Conservation (phyloP, 2,797 vertebrate species). For the Streptopelia turtur region DNA sequence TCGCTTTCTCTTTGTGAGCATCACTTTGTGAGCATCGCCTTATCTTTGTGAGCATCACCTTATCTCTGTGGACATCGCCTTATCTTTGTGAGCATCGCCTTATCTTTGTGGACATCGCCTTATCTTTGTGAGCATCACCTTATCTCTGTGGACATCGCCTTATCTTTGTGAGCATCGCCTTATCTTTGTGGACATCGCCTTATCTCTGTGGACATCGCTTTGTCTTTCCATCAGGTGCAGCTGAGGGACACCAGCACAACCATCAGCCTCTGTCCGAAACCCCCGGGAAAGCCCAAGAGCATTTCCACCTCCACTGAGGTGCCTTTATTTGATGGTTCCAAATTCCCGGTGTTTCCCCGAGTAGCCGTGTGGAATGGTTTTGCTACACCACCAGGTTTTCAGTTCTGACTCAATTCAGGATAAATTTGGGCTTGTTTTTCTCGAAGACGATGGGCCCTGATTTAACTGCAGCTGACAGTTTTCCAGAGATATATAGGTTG, state of each 20-base stretch:
- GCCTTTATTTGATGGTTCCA: not conserved
- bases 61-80: too few relatives aligned
- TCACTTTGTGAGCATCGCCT: too few relatives aligned
- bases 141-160: too few relatives aligned
- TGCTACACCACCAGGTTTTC: too few relatives aligned
- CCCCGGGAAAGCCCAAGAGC: not conserved
- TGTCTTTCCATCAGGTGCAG: not conserved
- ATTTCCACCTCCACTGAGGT: accelerated
- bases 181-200: too few relatives aligned
- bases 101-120: too few relatives aligned
- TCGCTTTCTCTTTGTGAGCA: too few relatives aligned
- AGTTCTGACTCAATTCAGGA: not conserved
- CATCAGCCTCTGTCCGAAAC: not conserved
- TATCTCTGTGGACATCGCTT: not conserved
- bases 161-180: too few relatives aligned
- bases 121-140: too few relatives aligned
- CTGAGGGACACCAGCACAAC: accelerated
- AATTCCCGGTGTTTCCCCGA: not conserved
- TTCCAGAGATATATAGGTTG: not conserved
- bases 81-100: too few relatives aligned
- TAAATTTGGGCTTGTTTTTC: not conserved
- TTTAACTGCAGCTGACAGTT: not conserved
- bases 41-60: too few relatives aligned
- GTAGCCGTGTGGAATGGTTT: not conserved
- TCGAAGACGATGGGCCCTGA: not conserved